Evolutionary conservation across 2,113 vertebrate genomes (phyloP), one percentile per base, ranked within the genome.

Genomic region (Lontra canadensis): DNA sequence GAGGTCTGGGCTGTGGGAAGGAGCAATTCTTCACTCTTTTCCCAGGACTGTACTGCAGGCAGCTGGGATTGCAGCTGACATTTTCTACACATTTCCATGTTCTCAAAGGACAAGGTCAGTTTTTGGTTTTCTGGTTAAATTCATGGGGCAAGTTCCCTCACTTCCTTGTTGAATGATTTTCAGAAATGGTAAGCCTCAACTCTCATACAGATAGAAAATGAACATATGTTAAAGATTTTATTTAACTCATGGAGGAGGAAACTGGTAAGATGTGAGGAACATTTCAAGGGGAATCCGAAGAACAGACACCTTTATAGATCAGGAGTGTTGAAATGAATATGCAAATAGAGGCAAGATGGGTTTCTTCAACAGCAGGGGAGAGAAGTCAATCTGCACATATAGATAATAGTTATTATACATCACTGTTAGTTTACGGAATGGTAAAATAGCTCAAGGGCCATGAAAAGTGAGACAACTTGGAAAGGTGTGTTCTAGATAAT

Each of bases 161-260:
- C 39, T 36, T 36, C 42, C 79, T 85, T 6, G n/a, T 78, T 94
- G 90, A 98, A 80, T 80, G 47, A 65, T 92, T 83, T 96, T 92
- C 55, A 94, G 84, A 94, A 94, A 78, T 85, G 42, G 23, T 81
- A 63, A 74, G 39, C 39, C 15, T 18, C 69, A 61, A 17, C 10
- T 52, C 23, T 20, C 4, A 65, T 44, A 23, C 5, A 59, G 15
- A 57, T 95, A 84, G 20, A 52, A 76, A 85, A 44, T 59, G n/a
- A 80, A 23, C 10, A 25, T 25, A 11, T 71, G 25, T 18, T 88
- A 34, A 86, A 25, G 52, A 57, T 49, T 93, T 97, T 47, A 52
- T 80, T 96, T 34, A 89, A 55, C 21, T 93, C 10, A 20, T 55
- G 49, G 80, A 59, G 92, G 83, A 84, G 36, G 80, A 92, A 44